Base-by-base conservation (phyloP, 1,140 invertebrate genomes). In the Zophobas morio region DNA sequence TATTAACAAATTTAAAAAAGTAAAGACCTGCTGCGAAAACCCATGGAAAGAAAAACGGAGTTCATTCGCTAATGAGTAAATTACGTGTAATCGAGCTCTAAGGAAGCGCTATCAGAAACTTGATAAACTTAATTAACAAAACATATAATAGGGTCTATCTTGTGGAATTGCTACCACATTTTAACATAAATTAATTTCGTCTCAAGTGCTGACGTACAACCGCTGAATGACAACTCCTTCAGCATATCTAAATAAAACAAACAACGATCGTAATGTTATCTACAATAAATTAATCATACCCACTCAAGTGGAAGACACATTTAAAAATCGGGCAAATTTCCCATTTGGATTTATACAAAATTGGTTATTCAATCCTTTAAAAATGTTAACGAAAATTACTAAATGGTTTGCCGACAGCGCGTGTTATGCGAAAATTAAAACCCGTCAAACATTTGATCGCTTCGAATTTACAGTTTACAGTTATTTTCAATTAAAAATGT, bases 141-240 rank as follows among this genome's bases (percentile, higher is more conserved):
- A 5, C 49, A 20, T 20, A 51, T 51, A 51, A 51, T 51, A n/a
- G 49, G 20, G 49, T 20, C 49, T 51, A 51, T 51, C 49, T 51
- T 51, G 49, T 51, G 49, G 49, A 51, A 51, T 20, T 51, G 49
- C n/a, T 51, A 51, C 49, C 8, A 51, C 49, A 51, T 5, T 51
- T 4, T n/a, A 51, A 51, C 49, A 51, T 51, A 51, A 51, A 51
- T 51, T 51, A 51, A 51, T 20, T 51, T 51, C 49, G 49, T 51
- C n/a, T 51, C n/a, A 51, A 51, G 49, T 51, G 49, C 2, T 20
- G 49, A 51, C n/a, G 49, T 51, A 20, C n/a, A 2, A 51, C n/a
- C 3, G 49, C 20, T 51, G 49, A 51, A 51, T 51, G 49, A 51
- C 49, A 51, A 6, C 49, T 6, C 49, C 20, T 4, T 51, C 20